Evolutionary conservation across 2,113 vertebrate genomes (phyloP), one percentile per base, ranked within the genome.

Genomic region (Pampusana beccarii): DNA sequence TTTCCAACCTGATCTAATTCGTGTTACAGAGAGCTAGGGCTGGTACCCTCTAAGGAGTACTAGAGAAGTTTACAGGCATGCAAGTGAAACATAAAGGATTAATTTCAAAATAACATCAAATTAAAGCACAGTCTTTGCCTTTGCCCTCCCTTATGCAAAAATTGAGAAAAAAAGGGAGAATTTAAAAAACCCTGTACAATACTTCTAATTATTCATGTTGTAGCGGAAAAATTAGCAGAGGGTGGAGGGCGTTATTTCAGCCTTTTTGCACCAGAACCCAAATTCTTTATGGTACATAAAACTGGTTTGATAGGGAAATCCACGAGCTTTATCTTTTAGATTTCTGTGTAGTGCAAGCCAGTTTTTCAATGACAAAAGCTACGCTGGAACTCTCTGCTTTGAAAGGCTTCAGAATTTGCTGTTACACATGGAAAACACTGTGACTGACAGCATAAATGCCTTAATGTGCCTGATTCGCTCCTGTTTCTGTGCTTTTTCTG

Each of bases 401-500:
- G 71, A 74, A 81, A 79, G 16, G 40, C 40, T 93, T 60, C 10
- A 36, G 20, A 36, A 84, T 66, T 89, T 91, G 38, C 83, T 88
- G 65, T 57, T 91, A 20, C 61, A 34, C 50, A 28, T 79, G 70
- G 74, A 93, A 93, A 94, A 80, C 38, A 8, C 33, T 67, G 75
- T 16, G 26, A 72, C 48, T 93, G 40, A 25, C 5, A 16, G 62
- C 71, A 44, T 72, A 70, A 75, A 87, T 24, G 57, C 48, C 73
- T 71, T 74, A 74, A 84, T 92, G 50, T 80, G 89, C 66, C 92
- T 36, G 48, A 61, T 85, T 80, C 29, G 13, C 80, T 91, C 60
- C 83, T 58, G 46, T 36, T 94, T 86, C 80, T 71, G 91, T 77
- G 78, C 61, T 50, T 93, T 88, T 87, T 93, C 89, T 94, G 87